phyloP scores from a whole-genome alignment of 1,140 invertebrate species.

The Mercenaria mercenaria region DNA sequence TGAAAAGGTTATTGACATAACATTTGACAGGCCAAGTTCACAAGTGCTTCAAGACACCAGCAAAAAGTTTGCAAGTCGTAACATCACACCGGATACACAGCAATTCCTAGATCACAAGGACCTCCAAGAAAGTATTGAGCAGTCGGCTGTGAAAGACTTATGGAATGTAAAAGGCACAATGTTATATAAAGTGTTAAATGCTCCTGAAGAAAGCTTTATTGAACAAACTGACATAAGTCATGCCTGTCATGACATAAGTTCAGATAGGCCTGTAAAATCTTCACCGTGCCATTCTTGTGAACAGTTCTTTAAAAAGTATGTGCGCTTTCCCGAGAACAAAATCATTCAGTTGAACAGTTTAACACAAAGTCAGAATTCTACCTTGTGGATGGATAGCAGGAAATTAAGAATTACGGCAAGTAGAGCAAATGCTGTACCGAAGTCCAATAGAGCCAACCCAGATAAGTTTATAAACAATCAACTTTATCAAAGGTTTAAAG shows the following conservation, averaged over 20 bases:
- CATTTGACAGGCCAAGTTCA: too few relatives aligned
- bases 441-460: background rate
- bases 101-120: slow-evolving; percentile 6
- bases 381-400: background rate
- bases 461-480: background rate
- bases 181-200: background rate
- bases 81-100: background rate
- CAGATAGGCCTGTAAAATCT: background rate
- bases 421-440: background rate
- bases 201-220: background rate
- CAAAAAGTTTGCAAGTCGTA: too few relatives aligned
- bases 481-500: too few relatives aligned
- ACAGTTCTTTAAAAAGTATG: background rate
- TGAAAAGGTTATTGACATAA: too few relatives aligned
- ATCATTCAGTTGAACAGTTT: background rate
- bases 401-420: background rate
- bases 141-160: background rate
- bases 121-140: background rate
- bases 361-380: background rate
- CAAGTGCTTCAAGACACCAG: too few relatives aligned
- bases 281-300: background rate
- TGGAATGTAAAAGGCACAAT: background rate
- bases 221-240: background rate
- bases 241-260: background rate
- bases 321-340: background rate